Percentiles rank a stretch among this genome's conserved stretches.
phyloP scores from a whole-genome alignment of 2,888 invertebrate genomes.

The Terebella lapidaria region DNA sequence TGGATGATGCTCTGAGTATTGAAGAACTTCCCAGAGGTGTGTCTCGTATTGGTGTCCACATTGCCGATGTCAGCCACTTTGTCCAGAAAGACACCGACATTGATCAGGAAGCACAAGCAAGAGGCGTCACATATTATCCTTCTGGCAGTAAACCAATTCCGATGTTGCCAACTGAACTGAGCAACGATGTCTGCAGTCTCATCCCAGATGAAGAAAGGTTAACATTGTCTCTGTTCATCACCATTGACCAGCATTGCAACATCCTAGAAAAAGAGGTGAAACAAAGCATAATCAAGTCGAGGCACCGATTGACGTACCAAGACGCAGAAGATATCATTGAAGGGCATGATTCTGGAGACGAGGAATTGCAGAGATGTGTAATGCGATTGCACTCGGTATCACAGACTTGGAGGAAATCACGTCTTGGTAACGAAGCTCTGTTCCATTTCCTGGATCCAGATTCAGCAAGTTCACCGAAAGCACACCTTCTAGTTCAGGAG shows the following conservation, averaged over 20 bases:
- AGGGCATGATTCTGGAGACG: constrained; percentile 20
- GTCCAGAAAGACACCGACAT: constrained; percentile 66
- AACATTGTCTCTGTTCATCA: constrained; percentile 86
- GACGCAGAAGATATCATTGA: constrained; percentile 36
- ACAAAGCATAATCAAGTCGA: constrained; percentile 34
- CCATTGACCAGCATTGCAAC: constrained; percentile 68
- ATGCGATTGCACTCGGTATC: constrained; percentile 31
- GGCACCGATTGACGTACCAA: constrained; percentile 27
- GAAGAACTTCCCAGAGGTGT: constrained; percentile 64
- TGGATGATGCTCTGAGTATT: constrained; percentile 91
- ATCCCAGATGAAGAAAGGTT: constrained; percentile 57
- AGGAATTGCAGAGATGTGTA: constrained; percentile 32
- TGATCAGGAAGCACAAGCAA: constrained; percentile 64
- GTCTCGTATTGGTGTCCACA: constrained; percentile 72
- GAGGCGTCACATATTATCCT: constrained; percentile 63
- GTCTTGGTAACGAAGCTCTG: constrained; percentile 37
- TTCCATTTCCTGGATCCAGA: constrained; percentile 28
- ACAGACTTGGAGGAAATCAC: constrained; percentile 31
- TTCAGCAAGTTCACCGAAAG: constrained; percentile 26
- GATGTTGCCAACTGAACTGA: constrained; percentile 85
- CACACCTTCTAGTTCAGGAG: constrained; percentile 35
- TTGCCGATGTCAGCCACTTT: constrained; percentile 86
- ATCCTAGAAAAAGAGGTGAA: constrained; percentile 29
- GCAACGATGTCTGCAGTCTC: constrained; percentile 59
- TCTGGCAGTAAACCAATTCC: constrained; percentile 63